Evolutionary conservation across 1,140 invertebrate genomes (phyloP), one percentile per base, ranked within the genome.

Genomic region (Camponotus floridanus): DNA sequence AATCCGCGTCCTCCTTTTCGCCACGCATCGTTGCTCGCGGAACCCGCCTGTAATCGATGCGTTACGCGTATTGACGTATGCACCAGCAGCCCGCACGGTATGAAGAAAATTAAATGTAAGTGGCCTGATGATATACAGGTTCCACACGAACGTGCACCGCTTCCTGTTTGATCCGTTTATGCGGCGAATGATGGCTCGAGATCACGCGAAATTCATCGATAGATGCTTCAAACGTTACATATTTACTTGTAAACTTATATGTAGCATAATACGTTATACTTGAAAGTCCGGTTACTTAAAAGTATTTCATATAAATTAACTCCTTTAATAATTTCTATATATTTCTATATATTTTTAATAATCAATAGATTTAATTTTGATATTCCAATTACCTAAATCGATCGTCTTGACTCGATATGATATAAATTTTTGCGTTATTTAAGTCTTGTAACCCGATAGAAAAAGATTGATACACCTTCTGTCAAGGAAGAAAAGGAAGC

Each of bases 71-170:
- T 61, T 18, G 67, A 45, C 79, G 79, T 59, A 51, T n/a, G n/a
- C 13, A 45, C 26, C 67, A 39, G 26, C 39, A 18, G 59, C 57
- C 68, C 36, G 55, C 31, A 57, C 18, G 18, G 79, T 57, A 83
- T 11, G 79, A 68, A 42, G 78, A 83, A 83, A 83, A 74, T 83
- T 83, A 61, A 83, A 83, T 83, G 79, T 83, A 74, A 83, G 39
- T 74, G 79, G 68, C 36, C 13, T 48, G 68, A 83, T 83, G 79
- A 80, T 80, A 70, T 74, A 74, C 68, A 48, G 55, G 79, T 83
- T 83, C 71, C 79, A 70, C 68, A 83, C 68, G 68, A 73, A 74
- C 68, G 51, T 83, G 13, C 39, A 36, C 13, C 57, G 68, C 55
- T 83, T 83, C 79, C 79, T 83, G 79, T 57, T 83, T 57, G 65